Percentiles rank a stretch among this genome's conserved stretches.
Evolutionary conservation across 2,113 vertebrate genomes (phyloP).

Genomic region (Phrynocephalus versicolor): DNA sequence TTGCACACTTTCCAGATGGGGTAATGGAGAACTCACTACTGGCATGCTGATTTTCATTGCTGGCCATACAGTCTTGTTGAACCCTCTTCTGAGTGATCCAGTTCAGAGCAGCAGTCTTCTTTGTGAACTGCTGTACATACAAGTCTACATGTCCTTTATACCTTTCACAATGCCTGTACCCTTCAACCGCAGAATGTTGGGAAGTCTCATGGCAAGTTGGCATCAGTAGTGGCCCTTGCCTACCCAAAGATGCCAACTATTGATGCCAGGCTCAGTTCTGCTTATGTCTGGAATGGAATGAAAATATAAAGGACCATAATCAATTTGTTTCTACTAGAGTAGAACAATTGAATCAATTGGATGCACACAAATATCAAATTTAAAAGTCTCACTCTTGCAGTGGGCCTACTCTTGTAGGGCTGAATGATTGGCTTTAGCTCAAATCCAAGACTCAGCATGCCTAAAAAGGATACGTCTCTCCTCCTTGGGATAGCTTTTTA

Average conservation of each 20-base stretch:
- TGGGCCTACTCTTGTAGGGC: too few relatives aligned
- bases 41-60: not conserved
- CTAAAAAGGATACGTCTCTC: not conserved
- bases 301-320: not conserved
- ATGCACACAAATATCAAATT: too few relatives aligned
- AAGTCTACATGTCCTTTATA: too few relatives aligned
- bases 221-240: not conserved
- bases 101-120: too few relatives aligned
- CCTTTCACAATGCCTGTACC: too few relatives aligned
- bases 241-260: too few relatives aligned
- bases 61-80: not conserved
- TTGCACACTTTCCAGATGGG: not conserved
- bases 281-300: not conserved
- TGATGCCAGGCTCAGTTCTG: not conserved
- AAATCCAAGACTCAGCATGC: too few relatives aligned
- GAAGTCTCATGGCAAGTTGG: not conserved
- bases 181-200: not conserved
- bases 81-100: not conserved
- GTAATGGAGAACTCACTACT: not conserved
- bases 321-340: too few relatives aligned
- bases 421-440: too few relatives aligned
- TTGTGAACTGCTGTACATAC: not conserved
- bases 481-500: not conserved
- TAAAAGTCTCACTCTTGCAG: too few relatives aligned
- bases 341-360: too few relatives aligned